Conservation (phyloP, 2,797 vertebrate genomes). For the Scleropages formosus region DNA sequence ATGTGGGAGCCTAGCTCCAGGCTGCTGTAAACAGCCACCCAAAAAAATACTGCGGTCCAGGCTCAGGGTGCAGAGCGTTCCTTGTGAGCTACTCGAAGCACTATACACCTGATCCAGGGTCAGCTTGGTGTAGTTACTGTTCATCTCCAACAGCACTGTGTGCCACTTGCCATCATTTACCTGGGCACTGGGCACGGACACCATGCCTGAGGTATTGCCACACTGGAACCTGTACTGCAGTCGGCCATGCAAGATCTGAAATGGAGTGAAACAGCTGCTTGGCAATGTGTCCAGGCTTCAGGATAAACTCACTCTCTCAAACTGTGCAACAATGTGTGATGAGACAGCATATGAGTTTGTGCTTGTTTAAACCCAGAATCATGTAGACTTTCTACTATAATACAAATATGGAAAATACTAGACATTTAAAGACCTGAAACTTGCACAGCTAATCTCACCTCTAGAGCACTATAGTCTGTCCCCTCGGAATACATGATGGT, state of each 20-base stretch:
- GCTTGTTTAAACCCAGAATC: background rate
- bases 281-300: no score
- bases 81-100: constrained; percentile 89
- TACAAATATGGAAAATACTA: no score
- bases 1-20: constrained; percentile 62
- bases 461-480: constrained; percentile 96
- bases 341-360: background rate
- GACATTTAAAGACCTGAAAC: no score
- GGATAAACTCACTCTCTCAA: no score
- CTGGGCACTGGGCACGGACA: constrained; percentile 91
- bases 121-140: constrained; percentile 89
- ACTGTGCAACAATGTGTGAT: no score
- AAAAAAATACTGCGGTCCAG: constrained; percentile 88
- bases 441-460: no score
- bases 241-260: constrained; percentile 87
- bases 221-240: constrained; percentile 98
- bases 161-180: constrained; percentile 98
- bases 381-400: no score
- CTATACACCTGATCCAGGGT: constrained; percentile 90
- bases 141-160: constrained; percentile 84
- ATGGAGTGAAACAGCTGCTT: background rate
- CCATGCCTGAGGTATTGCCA: constrained; percentile 90
- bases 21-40: constrained; percentile 85
- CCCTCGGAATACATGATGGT: constrained; percentile 95
- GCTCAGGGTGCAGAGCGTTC: constrained; percentile 90